Evolutionary conservation across 2,888 invertebrate genomes (phyloP).

Genomic region (Sarcophaga rosellei): DNA sequence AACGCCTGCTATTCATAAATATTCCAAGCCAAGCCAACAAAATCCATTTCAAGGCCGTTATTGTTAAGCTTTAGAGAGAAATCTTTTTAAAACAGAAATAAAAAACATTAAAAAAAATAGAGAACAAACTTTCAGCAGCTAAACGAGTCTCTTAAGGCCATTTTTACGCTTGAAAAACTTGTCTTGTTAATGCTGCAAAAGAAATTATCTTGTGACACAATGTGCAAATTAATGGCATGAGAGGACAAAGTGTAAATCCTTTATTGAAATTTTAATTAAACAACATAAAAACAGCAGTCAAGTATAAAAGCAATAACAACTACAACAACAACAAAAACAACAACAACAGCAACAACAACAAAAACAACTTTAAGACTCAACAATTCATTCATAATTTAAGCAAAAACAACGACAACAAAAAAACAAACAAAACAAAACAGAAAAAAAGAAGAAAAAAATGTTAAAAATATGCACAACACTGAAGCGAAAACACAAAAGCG

Average conservation of each 20-base stretch:
- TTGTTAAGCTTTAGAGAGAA: no score
- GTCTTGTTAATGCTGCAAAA: not conserved
- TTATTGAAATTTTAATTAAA: constrained; percentile 53
- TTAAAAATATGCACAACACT: no score
- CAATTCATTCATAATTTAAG: constrained; percentile 45
- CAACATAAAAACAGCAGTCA: not conserved
- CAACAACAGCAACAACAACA: not conserved
- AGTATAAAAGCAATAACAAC: constrained; percentile 15
- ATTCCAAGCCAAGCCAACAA: no score
- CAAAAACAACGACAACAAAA: constrained; percentile 6
- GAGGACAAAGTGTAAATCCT: constrained; percentile 43
- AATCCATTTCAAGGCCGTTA: no score
- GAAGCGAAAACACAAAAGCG: constrained; percentile 25
- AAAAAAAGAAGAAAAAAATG: not conserved
- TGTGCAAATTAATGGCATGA: constrained; percentile 33
- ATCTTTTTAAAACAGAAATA: no score
- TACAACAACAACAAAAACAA: constrained; percentile 10
- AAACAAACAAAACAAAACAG: constrained; percentile 19
- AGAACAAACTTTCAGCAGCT: not conserved
- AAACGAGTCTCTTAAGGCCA: not conserved
- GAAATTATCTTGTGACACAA: constrained; percentile 42
- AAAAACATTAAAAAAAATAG: not conserved
- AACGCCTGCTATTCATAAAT: no score
- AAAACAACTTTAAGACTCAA: constrained; percentile 28
- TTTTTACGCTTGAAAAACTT: not conserved